Evolutionary conservation across 1,140 invertebrate genomes (phyloP), one percentile per base, ranked within the genome.

Genomic region (Eupeodes corollae): DNA sequence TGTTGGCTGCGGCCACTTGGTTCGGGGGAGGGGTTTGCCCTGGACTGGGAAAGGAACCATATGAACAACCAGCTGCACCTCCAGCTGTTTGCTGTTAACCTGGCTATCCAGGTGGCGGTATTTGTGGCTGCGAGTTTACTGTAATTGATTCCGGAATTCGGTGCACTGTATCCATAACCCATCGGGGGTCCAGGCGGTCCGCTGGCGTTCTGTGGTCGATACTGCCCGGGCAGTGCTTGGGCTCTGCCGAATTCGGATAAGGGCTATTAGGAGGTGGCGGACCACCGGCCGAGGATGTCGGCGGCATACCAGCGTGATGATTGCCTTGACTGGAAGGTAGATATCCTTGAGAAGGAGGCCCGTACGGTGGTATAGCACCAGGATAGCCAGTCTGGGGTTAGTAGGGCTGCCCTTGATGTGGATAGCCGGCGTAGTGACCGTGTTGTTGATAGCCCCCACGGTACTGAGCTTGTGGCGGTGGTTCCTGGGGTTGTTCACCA

Each of bases 341-440:
- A 18, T 49, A 55, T n/a, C 60, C 57, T 49, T 65, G 63, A 0
- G 59, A 44, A 9, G 65, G 65, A 6, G 63, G 63, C 5, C 63
- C 62, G 21, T 68, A 68, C 1, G 61, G 59, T 26, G 21, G 21
- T 8, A 26, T 26, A 26, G 21, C 21, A n/a, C 57, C 56, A 21
- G 61, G 70, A 59, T 73, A 73, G 26, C 72, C 70, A 47, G 71
- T 69, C 48, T 67, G 69, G 2, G 62, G 63, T 63, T 74, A 72
- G 42, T 65, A 63, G 13, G 65, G 66, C 44, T 72, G 63, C 46
- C 63, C 63, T 19, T 66, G 61, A 33, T 73, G 70, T 35, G 72
- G 70, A 64, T 74, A 75, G 19, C 66, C 70, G 18, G 71, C 70
- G 55, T 72, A 74, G 50, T 74, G 71, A 8, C 66, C 63, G 42